Evolutionary conservation across 2,797 vertebrate genomes (phyloP), one percentile per base, ranked within the genome.

Genomic region (Carcharodon carcharias): DNA sequence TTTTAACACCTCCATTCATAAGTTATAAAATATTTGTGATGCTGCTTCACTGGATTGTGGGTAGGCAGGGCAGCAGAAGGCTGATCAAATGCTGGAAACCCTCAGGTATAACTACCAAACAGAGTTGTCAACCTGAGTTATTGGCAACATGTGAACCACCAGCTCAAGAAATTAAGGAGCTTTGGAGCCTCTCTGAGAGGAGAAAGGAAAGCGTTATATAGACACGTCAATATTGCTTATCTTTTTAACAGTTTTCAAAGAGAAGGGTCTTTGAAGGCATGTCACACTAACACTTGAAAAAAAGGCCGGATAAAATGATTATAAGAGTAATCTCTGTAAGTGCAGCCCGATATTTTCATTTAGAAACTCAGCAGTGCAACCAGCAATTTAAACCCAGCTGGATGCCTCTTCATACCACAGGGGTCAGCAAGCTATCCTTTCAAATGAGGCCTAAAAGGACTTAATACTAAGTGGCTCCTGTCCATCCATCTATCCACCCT

Each of bases 191-290:
- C 58, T 14, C 4, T 69, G 93, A 95, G 31, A 63, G 35, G 89
- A 63, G 45, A 61, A 73, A 95, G 94, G 23, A 73, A 73, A 95
- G 50, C 94, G 95, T 73, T 71, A 73, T 54, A 11, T 21, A 93
- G n/a, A 1, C 94, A 95, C 65, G 6, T 95, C 94, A 58, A 95
- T 95, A 95, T 71, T 95, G 35, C 94, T 95, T 95, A 95, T 21
- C 94, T 77, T 95, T 56, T 73, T 73, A 77, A 95, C 69, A 95
- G 69, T 95, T 95, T 95, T 95, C 69, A 54, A 73, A 95, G 50
- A 35, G 69, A 56, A 35, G 2, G 94, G 67, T 28, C 94, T 95
- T 95, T 95, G 94, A 95, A 54, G 50, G 69, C 94, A 35, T 56
- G 67, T 95, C 45, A 56, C 69, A 56, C 94, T 56, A 73, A 95